Evolutionary conservation across 2,888 invertebrate species (phyloP).

Genomic region (Didymodactylos carnosus): DNA sequence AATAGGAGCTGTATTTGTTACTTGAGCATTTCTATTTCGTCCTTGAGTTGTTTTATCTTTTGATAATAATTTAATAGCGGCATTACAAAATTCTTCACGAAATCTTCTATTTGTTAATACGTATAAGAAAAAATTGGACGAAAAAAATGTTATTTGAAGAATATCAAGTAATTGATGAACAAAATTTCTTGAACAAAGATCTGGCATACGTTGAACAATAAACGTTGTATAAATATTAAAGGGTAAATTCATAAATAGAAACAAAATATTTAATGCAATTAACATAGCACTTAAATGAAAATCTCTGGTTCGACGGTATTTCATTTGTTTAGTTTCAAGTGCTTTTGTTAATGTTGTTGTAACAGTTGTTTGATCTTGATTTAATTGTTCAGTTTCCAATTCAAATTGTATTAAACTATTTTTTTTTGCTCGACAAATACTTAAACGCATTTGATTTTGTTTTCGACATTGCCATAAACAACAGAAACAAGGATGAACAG

Average conservation of each 20-base stretch:
- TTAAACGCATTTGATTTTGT: background rate
- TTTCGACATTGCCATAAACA: background rate
- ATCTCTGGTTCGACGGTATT: background rate
- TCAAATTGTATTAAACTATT: background rate
- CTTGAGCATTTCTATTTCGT: background rate
- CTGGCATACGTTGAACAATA: background rate
- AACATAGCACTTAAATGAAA: background rate
- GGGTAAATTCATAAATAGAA: background rate
- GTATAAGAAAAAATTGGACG: background rate
- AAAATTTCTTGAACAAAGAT: background rate
- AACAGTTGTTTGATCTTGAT: background rate
- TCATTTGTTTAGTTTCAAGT: background rate
- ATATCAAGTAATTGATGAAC: background rate
- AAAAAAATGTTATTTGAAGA: background rate
- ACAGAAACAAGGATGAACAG: background rate
- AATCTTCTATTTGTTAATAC: background rate
- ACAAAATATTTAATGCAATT: background rate
- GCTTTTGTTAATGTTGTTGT: background rate
- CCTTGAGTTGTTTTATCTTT: background rate
- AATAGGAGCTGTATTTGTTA: too few species aligned
- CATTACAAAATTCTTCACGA: background rate
- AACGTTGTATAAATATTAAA: background rate
- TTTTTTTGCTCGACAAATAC: background rate
- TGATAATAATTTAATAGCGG: background rate
- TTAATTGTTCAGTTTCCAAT: background rate